A percentile compares a stretch with the other conserved stretches of the same genome.
These are phyloP conservation scores for Heliothis peltigera DNA, from an alignment of 2,888 invertebrate species.

Conservation along the genomic window DNA sequence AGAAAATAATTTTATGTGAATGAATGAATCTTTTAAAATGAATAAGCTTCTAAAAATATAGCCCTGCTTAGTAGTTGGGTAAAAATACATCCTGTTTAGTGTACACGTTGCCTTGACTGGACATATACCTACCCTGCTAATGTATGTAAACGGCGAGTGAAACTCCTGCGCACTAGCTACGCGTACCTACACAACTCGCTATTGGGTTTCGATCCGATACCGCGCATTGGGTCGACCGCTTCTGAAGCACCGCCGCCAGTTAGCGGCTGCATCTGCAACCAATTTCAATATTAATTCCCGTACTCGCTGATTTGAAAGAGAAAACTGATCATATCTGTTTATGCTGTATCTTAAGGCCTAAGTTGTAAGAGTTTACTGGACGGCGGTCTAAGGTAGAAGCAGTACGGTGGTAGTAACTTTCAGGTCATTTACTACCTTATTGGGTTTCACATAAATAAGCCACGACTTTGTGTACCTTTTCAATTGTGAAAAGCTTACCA, in stretches of 20 bases:
- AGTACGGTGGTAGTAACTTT: background rate
- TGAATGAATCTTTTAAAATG: too few species aligned
- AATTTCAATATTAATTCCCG: conserved; percentile 46
- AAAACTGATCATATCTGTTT: conserved; percentile 22
- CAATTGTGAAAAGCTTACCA: too few species aligned
- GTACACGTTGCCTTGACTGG: conserved; percentile 28
- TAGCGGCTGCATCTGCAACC: background rate
- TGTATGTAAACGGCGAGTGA: conserved; percentile 54
- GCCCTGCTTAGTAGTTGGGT: too few species aligned
- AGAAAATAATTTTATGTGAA: too few species aligned
- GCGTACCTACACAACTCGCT: conserved; percentile 2
- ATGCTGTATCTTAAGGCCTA: background rate
- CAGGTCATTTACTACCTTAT: too few species aligned
- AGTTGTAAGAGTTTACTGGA: conserved; percentile 6
- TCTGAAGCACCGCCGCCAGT: conserved; percentile 36
- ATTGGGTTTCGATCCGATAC: conserved; percentile 38
- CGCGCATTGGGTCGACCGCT: background rate
- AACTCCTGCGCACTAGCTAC: conserved; percentile 41
- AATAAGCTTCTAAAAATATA: too few species aligned
- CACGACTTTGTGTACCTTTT: too few species aligned
- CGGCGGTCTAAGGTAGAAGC: background rate
- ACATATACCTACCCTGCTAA: conserved; percentile 26
- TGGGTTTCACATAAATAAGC: too few species aligned
- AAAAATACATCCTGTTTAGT: background rate
- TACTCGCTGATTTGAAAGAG: conserved; percentile 16